Evolutionary conservation across 2,888 invertebrate species (phyloP), one percentile per base, ranked within the genome.

Genomic region (Tholera decimalis): DNA sequence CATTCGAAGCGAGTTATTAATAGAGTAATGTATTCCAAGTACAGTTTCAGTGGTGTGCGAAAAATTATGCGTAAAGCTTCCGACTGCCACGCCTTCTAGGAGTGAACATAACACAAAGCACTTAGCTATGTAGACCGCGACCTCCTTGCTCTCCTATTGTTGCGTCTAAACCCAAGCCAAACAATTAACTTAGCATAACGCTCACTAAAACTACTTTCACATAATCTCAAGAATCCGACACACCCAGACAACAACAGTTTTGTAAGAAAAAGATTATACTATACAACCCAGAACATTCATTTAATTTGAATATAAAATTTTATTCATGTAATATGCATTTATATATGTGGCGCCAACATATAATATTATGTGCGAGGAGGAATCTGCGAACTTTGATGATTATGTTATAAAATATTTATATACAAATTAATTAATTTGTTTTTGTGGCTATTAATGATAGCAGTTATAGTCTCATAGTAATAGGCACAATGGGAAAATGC

Each of bases 231-330:
- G 73, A 73, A 72, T 67, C 53, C 53, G 73, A 39, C 73, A 63
- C 73, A 58, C 73, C 73, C 58, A 72, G 50, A 61, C 33, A 69
- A 63, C 65, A 66, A 63, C 33, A 43, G 68, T 73, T 73, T 73
- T 63, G 73, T 73, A 73, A 73, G 47, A 68, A 63, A 56, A 73
- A 61, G 44, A 73, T 55, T 63, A 68, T 68, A 63, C 68, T 63
- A n/a, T n/a, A 41, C 13, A 41, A n/a, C 26, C 20, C 13, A 72
- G 43, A 56, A 67, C 60, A 72, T 62, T 54, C 50, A 73, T 51
- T 37, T 46, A 46, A 73, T 73, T 69, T 73, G 58, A 69, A 73
- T 73, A 69, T 56, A 55, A 55, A 59, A 68, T 73, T 54, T 35
- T 53, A 22, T 37, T 37, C 35, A 73, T 67, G 62, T 57, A 61